Evolutionary conservation across 2,113 vertebrate genomes (phyloP).

Genomic region (Xyliphius kryptos): DNA sequence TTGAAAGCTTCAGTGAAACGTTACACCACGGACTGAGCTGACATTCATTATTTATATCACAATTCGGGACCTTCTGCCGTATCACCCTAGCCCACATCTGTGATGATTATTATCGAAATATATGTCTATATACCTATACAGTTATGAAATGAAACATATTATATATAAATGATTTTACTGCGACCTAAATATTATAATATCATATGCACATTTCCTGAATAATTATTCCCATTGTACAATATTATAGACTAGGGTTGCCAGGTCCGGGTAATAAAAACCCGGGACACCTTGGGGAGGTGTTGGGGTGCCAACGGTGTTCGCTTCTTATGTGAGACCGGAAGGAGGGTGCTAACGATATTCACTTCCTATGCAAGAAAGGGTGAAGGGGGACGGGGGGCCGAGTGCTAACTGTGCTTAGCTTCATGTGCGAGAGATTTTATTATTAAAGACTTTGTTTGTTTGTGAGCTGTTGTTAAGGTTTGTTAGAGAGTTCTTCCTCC

Average conservation of each 20-base stretch:
- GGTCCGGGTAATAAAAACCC: too few relatives aligned
- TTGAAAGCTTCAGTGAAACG: slow-evolving; percentile 17
- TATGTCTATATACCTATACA: not conserved
- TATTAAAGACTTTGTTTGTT: not conserved
- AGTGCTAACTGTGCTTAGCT: not conserved
- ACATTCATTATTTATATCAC: slow-evolving; percentile 20
- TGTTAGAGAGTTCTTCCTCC: too few relatives aligned
- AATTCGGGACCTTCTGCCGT: slow-evolving; percentile 6
- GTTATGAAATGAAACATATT: not conserved
- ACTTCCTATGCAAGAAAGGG: too few relatives aligned
- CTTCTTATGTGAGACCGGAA: too few relatives aligned
- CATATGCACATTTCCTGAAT: too few relatives aligned
- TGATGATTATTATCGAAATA: not conserved
- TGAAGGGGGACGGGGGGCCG: too few relatives aligned
- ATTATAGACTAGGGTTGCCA: too few relatives aligned
- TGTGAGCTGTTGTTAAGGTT: not conserved
- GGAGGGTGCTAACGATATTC: too few relatives aligned
- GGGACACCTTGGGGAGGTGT: too few relatives aligned
- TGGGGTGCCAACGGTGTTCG: too few relatives aligned
- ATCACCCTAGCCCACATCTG: not conserved
- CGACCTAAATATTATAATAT: too few relatives aligned
- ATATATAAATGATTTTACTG: not conserved
- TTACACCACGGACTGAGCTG: slow-evolving; percentile 1
- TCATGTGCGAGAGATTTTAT: not conserved
- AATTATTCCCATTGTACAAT: too few relatives aligned